Evolutionary conservation across 2,888 invertebrate species (phyloP), one percentile per base, ranked within the genome.

Genomic region (Ochlodes sylvanus): DNA sequence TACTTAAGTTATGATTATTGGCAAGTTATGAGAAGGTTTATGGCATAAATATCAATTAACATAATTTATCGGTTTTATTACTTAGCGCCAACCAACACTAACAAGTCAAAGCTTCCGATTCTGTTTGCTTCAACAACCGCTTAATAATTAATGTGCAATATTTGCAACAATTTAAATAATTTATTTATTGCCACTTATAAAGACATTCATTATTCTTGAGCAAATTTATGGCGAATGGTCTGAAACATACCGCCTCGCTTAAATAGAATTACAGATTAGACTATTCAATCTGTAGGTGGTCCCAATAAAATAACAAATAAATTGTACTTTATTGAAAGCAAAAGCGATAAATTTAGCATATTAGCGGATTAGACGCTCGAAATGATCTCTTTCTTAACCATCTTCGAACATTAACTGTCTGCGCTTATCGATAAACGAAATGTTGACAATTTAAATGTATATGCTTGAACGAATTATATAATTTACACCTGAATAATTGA

Each of bases 141-240:
- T 76, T 81, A 79, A 81, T 79, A 78, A 81, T 79, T 76, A 68
- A 78, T 79, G 78, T 77, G 74, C 73, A 77, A 76, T 76, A 82
- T 81, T 82, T 80, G 80, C 80, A 83, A 80, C 72, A 71, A 83
- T 84, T 83, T 85, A 75, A 85, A 86, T 83, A 82, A 83, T 80
- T 84, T 81, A 84, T 87, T 86, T 84, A 86, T 82, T 75, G 75
- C 71, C 70, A 70, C 71, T 81, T 80, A 82, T 83, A 80, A 80
- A 82, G 77, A 77, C 79, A 81, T 85, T 79, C 77, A 86, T 86
- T 84, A 82, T 80, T 75, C 77, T 72, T 66, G 66, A 70, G 71
- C 73, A 78, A 81, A 83, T 84, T 84, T 82, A 84, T 83, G 71
- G 71, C 76, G 73, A 72, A 77, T 70, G 71, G 73, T 77, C 73